phyloP scores from a whole-genome alignment of 2,797 vertebrate genomes.

The Fringilla coelebs region DNA sequence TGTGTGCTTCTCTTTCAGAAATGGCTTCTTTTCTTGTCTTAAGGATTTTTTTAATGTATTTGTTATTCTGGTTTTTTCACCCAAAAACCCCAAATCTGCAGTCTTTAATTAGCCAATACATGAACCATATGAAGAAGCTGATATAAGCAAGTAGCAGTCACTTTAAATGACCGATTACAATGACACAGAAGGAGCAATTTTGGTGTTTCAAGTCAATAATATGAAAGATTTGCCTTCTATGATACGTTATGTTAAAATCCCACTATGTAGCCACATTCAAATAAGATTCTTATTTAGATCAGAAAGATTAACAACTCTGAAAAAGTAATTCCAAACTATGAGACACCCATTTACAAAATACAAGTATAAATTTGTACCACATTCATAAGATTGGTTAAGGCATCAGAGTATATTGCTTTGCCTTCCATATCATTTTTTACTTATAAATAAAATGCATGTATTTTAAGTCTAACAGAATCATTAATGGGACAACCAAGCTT shows the following conservation, averaged over 20 bases:
- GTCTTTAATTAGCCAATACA: background rate
- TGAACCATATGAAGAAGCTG: background rate
- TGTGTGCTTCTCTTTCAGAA: background rate
- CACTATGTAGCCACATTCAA: constrained; percentile 54
- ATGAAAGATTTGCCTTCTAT: constrained; percentile 40
- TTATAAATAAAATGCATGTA: constrained; percentile 4
- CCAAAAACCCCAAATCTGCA: background rate
- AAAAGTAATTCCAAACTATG: constrained; percentile 63
- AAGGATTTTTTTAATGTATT: background rate
- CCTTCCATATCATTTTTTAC: background rate
- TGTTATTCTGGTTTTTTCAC: background rate
- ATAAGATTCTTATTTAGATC: constrained; percentile 57
- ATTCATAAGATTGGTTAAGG: background rate
- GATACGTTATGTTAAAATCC: constrained; percentile 48
- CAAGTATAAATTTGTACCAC: background rate
- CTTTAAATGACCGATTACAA: constrained; percentile 51
- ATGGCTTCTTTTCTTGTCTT: background rate
- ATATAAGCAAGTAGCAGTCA: constrained; percentile 1
- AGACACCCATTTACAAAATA: constrained; percentile 47
- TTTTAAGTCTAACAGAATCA: background rate
- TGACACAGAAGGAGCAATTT: constrained; percentile 33
- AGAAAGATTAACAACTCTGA: constrained; percentile 63
- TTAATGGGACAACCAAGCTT: background rate
- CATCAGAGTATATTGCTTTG: background rate
- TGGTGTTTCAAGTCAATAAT: constrained; percentile 44